Evolutionary conservation across 2,888 invertebrate species (phyloP).

Genomic region (Hybos culiciformis): DNA sequence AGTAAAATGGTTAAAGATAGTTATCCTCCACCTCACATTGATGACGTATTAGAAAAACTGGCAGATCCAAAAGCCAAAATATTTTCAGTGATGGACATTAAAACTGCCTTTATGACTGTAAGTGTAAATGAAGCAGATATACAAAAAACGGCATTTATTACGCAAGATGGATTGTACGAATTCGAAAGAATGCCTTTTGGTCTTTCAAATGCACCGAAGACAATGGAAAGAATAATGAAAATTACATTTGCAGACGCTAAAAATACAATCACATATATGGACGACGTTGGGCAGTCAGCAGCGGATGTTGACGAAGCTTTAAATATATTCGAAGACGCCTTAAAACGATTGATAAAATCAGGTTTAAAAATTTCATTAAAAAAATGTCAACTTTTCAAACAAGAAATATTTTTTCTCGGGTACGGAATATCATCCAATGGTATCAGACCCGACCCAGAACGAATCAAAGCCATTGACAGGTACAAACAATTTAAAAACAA

Average conservation of each 20-base stretch:
- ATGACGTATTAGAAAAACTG: constrained; percentile 1
- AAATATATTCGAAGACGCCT: neutral
- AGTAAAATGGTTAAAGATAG: constrained; percentile 4
- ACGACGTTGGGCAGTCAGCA: constrained; percentile 3
- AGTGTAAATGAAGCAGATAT: constrained; percentile 1
- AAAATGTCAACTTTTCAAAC: constrained; percentile 5
- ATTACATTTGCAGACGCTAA: neutral
- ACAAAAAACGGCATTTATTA: constrained; percentile 6
- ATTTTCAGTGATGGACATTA: constrained; percentile 5
- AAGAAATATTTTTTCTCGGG: constrained; percentile 6
- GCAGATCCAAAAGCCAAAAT: neutral
- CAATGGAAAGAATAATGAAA: neutral
- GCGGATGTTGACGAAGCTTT: neutral
- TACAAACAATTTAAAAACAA: neutral
- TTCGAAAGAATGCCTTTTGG: constrained; percentile 1
- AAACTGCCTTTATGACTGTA: constrained; percentile 4
- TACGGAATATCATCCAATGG: constrained; percentile 3
- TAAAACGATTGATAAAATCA: neutral
- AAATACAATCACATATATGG: neutral
- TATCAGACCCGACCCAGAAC: neutral
- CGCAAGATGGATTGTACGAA: constrained; percentile 6
- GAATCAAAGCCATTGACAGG: neutral
- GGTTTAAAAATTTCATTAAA: neutral
- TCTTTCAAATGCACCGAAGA: neutral
- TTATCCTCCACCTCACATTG: constrained; percentile 4